Conservation (phyloP, 1,140 invertebrate species). For the Homarus americanus region DNA sequence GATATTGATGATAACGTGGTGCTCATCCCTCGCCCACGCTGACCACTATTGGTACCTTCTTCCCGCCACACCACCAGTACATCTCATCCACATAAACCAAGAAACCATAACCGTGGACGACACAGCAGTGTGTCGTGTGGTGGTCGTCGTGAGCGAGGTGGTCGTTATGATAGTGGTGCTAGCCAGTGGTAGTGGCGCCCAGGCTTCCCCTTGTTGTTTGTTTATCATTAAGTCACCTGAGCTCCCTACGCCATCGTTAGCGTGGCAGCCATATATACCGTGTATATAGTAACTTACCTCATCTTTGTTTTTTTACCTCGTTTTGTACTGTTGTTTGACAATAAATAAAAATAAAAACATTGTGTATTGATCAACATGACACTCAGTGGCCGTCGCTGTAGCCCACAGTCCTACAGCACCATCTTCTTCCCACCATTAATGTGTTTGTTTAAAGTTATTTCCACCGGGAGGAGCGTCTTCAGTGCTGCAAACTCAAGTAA, state of each 20-base stretch:
- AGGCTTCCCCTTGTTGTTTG: background rate
- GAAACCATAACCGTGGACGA: background rate
- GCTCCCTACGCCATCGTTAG: background rate
- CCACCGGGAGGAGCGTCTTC: no score
- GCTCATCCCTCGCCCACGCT: background rate
- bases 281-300: background rate
- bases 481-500: no score
- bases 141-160: background rate
- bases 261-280: background rate
- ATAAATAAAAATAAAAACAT: background rate
- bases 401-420: no score
- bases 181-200: background rate
- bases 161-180: no score
- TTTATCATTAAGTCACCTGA: background rate
- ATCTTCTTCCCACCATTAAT: no score
- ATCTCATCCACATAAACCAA: no score
- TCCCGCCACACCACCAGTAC: background rate
- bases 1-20: no score
- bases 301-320: background rate
- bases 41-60: background rate
- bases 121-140: background rate
- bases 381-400: no score
- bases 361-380: no score
- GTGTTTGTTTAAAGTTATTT: no score
- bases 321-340: conserved; percentile 14